Base-by-base conservation (phyloP, 2,888 invertebrate species). In the Thecophora atra region DNA sequence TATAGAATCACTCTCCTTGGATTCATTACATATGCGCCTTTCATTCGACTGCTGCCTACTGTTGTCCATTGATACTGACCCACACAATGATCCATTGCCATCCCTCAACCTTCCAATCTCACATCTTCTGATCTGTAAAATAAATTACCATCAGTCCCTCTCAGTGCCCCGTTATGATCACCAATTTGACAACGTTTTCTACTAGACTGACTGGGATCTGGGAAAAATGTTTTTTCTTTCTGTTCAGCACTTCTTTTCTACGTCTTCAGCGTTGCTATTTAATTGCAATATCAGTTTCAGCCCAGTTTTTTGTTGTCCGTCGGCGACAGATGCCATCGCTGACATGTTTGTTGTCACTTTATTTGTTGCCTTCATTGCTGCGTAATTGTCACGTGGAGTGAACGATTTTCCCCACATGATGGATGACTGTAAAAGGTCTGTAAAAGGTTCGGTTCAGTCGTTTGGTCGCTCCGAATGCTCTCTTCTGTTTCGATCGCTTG, bases 251-350 rank as follows among this genome's bases (percentile, higher is more conserved):
- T 64, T 64, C 47, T 64, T 13, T 60, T 64, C 26, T 47, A 24
- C 21, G 19, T 63, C 42, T 51, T 44, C 26, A 47, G 47, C 47
- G 26, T 19, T n/a, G 1, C 17, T 24, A 64, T 47, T 64, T 64
- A 64, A 64, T 64, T 64, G 64, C 44, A 64, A 44, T 64, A 64
- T 64, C 64, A 64, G 24, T 64, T 64, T 21, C 64, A 64, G 17
- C 17, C 15, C 6, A 13, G 19, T 1, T 47, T 64, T 47, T 19
- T 64, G 15, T 19, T 17, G 3, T 47, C 37, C 37, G 11, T 2
- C 5, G 13, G 1, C 47, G 11, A 17, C 11, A n/a, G 47, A 47
- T 47, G 17, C 17, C 47, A 47, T 47, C 47, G 47, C 47, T 47
- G 47, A 47, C 47, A 47, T 47, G 44, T 64, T 64, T 63, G n/a